Conservation (phyloP, 2,888 invertebrate species). For the Drosophila infuscata region DNA sequence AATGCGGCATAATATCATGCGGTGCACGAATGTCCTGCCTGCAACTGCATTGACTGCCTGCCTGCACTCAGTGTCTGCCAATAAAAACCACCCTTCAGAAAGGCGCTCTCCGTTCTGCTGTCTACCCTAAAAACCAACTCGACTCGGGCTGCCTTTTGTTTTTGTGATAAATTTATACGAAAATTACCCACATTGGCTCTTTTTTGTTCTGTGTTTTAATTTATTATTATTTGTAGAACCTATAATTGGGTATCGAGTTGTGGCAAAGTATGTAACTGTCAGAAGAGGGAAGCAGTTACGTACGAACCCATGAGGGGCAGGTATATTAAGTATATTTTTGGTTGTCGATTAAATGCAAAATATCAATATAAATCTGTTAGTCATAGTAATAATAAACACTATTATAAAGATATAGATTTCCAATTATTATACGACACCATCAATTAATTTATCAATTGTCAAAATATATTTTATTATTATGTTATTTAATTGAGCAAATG, state of each 20-base stretch:
- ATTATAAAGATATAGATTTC: too few species aligned
- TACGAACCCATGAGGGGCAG: not conserved
- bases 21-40: conserved; percentile 20
- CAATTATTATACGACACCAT: too few species aligned
- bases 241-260: not conserved
- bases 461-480: too few species aligned
- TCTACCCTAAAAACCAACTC: conserved; percentile 2
- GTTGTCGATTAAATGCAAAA: not conserved
- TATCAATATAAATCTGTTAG: too few species aligned
- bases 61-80: conserved; percentile 12
- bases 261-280: not conserved
- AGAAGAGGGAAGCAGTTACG: not conserved
- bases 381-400: too few species aligned
- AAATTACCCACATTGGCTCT: conserved; percentile 66
- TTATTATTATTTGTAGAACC: conserved; percentile 14
- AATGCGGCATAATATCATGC: conserved; percentile 32
- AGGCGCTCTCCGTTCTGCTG: not conserved
- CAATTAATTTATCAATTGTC: too few species aligned
- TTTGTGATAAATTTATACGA: conserved; percentile 53
- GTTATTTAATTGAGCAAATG: too few species aligned
- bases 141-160: conserved; percentile 3
- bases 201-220: conserved; percentile 21
- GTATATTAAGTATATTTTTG: not conserved
- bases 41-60: conserved; percentile 21
- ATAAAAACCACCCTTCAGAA: conserved; percentile 62